Evolutionary conservation across 2,888 invertebrate genomes (phyloP).

Genomic region (Lithosia quadra): DNA sequence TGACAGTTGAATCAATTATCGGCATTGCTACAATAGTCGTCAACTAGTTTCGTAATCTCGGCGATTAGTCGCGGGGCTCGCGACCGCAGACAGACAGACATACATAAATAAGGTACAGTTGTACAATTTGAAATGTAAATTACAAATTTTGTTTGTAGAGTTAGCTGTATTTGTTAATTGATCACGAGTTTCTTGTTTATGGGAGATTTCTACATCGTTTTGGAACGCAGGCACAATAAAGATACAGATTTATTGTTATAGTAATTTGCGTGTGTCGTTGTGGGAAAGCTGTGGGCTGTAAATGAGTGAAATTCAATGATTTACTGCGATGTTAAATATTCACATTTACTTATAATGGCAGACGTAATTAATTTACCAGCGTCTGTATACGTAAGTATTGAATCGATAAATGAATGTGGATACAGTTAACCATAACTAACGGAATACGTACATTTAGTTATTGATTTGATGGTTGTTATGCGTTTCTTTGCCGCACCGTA

Average conservation of each 20-base stretch:
- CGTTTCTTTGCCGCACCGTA: no score
- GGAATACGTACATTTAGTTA: background rate
- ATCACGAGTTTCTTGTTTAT: conserved; percentile 32
- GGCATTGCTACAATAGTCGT: conserved; percentile 28
- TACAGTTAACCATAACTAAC: no score
- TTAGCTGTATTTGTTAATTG: conserved; percentile 31
- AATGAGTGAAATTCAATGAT: conserved; percentile 5
- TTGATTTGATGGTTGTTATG: background rate
- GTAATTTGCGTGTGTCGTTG: conserved; percentile 4
- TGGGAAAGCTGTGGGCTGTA: conserved; percentile 13
- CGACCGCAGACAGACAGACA: conserved; percentile 14
- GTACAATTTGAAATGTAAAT: conserved; percentile 42
- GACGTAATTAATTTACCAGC: background rate
- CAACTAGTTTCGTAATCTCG: conserved; percentile 27
- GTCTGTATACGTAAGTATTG: background rate
- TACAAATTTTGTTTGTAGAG: conserved; percentile 31
- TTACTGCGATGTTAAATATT: conserved; percentile 2
- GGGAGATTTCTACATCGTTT: conserved; percentile 23
- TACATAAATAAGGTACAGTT: conserved; percentile 36
- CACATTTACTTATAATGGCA: background rate
- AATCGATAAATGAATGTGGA: background rate
- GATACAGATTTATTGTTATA: conserved; percentile 13
- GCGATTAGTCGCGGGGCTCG: conserved; percentile 27
- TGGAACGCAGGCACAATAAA: conserved; percentile 16
- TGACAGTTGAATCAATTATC: conserved; percentile 39